Evolutionary conservation across 2,113 vertebrate genomes (phyloP).

Genomic region (Pomatorhinus ruficollis): DNA sequence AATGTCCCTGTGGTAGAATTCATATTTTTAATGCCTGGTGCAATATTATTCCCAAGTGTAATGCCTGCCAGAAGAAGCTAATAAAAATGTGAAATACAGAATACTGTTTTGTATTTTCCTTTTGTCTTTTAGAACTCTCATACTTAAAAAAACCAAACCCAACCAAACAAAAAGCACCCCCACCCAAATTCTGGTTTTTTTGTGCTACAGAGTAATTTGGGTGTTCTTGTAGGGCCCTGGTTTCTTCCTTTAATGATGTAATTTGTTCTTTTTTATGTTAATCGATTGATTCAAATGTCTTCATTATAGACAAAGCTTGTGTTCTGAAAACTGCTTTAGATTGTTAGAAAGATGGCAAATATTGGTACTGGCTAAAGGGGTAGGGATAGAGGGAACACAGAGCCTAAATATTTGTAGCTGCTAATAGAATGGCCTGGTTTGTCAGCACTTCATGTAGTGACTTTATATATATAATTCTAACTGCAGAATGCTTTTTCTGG

Average conservation of each 20-base stretch:
- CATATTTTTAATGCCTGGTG: slow-evolving; percentile 77
- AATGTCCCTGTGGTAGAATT: slow-evolving; percentile 77
- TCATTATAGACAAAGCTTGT: background rate
- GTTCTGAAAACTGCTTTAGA: background rate
- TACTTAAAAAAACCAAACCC: background rate
- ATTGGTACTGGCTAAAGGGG: background rate
- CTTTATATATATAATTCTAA: background rate
- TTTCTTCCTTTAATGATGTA: background rate
- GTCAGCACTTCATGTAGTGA: background rate
- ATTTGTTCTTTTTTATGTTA: background rate
- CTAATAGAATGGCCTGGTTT: background rate
- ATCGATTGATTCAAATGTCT: background rate
- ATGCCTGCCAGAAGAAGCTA: slow-evolving; percentile 77
- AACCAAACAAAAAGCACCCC: background rate
- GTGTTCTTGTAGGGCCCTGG: background rate
- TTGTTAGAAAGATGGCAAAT: background rate
- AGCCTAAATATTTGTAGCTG: background rate
- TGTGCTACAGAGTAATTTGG: background rate
- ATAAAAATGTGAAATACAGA: slow-evolving; percentile 77
- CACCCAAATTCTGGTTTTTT: background rate
- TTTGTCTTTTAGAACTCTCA: background rate
- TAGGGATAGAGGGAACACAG: background rate
- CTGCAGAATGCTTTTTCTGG: background rate
- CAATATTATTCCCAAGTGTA: slow-evolving; percentile 79
- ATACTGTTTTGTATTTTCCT: slow-evolving; percentile 10